Evolutionary conservation across 1,140 invertebrate species (phyloP).

Genomic region (Physella acuta): DNA sequence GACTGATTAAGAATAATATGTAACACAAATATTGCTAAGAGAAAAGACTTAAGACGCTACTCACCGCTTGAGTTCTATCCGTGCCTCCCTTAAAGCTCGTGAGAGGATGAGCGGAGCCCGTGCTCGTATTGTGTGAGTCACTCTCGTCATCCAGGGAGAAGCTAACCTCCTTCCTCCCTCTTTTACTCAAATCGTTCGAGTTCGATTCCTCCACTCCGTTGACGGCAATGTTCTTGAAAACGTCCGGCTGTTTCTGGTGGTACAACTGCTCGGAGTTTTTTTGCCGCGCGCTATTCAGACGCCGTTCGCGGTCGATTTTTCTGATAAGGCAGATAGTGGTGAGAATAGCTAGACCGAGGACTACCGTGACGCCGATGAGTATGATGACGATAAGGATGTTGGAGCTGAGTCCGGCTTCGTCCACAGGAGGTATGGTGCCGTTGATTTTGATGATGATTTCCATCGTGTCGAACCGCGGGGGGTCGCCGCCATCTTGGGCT

Average conservation of each 20-base stretch:
- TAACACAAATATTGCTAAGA: no score
- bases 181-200: constrained; percentile 13
- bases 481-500: constrained; percentile 42
- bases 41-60: no score
- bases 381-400: constrained; percentile 34
- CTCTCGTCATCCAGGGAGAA: constrained; percentile 32
- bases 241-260: constrained; percentile 27
- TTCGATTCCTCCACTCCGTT: constrained; percentile 13
- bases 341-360: constrained; percentile 30
- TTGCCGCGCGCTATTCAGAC: constrained; percentile 9
- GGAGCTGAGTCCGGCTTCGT: background rate
- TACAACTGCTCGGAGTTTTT: constrained; percentile 30
- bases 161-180: constrained; percentile 30
- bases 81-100: constrained; percentile 14
- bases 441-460: constrained; percentile 23
- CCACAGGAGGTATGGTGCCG: constrained; percentile 17
- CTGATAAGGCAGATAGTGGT: constrained; percentile 31
- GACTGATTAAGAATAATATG: no score
- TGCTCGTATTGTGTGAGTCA: constrained; percentile 23
- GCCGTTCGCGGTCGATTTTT: constrained; percentile 26
- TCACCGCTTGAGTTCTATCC: constrained; percentile 1
- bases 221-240: constrained; percentile 21
- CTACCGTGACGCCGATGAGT: constrained; percentile 28
- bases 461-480: constrained; percentile 13
- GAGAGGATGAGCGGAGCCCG: constrained; percentile 20